Percentiles rank a stretch among this genome's conserved stretches.
Evolutionary conservation across 2,888 invertebrate species (phyloP).

Genomic region (Rhagophthalmus giganteus): DNA sequence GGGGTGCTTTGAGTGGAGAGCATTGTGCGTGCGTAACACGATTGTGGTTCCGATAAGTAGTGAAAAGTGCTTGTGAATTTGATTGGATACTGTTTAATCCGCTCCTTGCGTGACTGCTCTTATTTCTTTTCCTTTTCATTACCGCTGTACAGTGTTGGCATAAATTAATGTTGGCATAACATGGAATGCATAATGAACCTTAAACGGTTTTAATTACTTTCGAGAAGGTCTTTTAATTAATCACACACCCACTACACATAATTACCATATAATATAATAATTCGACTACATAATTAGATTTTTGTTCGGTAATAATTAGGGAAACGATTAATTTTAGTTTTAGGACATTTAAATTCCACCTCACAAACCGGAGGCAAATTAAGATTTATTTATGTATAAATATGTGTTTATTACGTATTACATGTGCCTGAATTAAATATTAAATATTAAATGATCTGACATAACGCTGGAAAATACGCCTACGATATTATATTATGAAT

Average conservation of each 20-base stretch:
- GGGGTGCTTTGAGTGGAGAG: constrained; percentile 19
- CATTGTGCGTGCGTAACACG: constrained; percentile 26
- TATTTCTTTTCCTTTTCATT: constrained; percentile 32
- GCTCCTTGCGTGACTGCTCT: constrained; percentile 45
- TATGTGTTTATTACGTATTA: too few species aligned
- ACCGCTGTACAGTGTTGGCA: constrained; percentile 24
- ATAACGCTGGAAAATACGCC: too few species aligned
- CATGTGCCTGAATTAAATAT: too few species aligned
- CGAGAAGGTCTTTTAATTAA: constrained; percentile 8
- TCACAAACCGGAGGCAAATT: too few species aligned
- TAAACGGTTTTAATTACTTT: constrained; percentile 24
- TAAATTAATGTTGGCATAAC: constrained; percentile 27
- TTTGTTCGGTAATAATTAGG: too few species aligned
- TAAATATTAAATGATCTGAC: too few species aligned
- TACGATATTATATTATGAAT: too few species aligned
- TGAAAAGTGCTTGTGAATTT: constrained; percentile 46
- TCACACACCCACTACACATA: too few species aligned
- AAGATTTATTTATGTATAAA: too few species aligned
- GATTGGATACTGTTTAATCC: constrained; percentile 50
- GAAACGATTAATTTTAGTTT: neutral
- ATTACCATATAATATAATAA: too few species aligned
- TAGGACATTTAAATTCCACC: too few species aligned
- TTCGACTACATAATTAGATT: too few species aligned
- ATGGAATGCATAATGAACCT: constrained; percentile 17
- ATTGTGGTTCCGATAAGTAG: constrained; percentile 42